Conservation (phyloP, 1,140 invertebrate genomes). For the Cydia strobilella region DNA sequence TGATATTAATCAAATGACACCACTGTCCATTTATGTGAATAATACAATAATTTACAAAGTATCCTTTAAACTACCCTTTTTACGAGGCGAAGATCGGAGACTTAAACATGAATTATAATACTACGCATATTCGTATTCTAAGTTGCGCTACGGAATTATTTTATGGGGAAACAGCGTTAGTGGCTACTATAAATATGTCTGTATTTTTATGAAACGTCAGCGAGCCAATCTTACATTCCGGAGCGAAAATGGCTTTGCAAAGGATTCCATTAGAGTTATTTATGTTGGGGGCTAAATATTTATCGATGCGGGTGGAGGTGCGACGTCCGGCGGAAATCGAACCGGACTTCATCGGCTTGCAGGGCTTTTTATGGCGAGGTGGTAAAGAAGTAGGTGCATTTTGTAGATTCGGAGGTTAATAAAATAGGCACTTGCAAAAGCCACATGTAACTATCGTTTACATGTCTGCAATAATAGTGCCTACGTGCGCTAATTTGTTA, state of each 20-base stretch:
- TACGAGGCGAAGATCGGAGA: no score
- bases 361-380: constrained; percentile 23
- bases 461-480: no score
- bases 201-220: neutral
- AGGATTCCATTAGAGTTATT: constrained; percentile 70
- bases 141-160: neutral
- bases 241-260: constrained; percentile 33
- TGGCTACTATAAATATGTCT: neutral
- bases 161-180: neutral
- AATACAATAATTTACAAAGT: no score
- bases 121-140: neutral
- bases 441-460: no score
- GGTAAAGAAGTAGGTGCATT: constrained; percentile 10
- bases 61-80: no score
- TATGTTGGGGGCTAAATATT: constrained; percentile 71
- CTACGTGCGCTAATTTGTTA: no score
- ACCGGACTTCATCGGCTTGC: constrained; percentile 39
- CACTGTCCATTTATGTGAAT: no score
- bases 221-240: neutral
- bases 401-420: no score
- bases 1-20: neutral
- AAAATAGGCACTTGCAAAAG: no score
- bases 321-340: constrained; percentile 59
- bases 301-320: constrained; percentile 63
- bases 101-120: neutral